phyloP scores from a whole-genome alignment of 2,797 vertebrate species.

The Ptychobarbus kaznakovi region DNA sequence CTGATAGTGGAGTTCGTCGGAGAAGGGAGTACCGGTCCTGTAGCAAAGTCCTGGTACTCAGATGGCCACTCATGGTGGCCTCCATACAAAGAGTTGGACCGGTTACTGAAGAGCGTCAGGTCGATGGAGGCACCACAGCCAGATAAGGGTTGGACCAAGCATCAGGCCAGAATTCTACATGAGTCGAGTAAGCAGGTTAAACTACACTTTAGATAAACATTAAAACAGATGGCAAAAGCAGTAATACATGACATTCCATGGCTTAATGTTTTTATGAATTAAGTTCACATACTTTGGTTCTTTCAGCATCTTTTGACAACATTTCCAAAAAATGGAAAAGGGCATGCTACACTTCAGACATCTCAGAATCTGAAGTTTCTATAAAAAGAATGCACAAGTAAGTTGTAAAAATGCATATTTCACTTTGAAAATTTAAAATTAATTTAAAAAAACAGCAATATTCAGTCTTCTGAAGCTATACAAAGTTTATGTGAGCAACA shows the following conservation, averaged over 20 bases:
- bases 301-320: too few species aligned
- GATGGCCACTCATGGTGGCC: slow-evolving; percentile 63
- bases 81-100: not conserved
- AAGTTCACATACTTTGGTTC: too few species aligned
- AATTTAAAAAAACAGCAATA: not conserved
- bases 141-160: not conserved
- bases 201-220: not conserved
- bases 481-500: too few species aligned
- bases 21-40: slow-evolving; percentile 52
- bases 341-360: not conserved
- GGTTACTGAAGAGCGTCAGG: not conserved
- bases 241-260: too few species aligned
- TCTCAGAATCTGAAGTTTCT: not conserved
- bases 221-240: too few species aligned
- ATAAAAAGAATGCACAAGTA: not conserved
- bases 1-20: slow-evolving; percentile 18
- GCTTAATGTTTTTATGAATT: too few species aligned
- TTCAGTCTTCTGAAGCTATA: too few species aligned
- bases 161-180: slow-evolving; percentile 3
- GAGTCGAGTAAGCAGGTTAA: not conserved
- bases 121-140: not conserved
- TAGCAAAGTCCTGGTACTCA: slow-evolving; percentile 54
- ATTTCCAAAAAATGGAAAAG: not conserved
- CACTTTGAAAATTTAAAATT: not conserved
- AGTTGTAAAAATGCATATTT: not conserved